Conservation (phyloP, 2,888 invertebrate species). For the Campaea margaritaria region DNA sequence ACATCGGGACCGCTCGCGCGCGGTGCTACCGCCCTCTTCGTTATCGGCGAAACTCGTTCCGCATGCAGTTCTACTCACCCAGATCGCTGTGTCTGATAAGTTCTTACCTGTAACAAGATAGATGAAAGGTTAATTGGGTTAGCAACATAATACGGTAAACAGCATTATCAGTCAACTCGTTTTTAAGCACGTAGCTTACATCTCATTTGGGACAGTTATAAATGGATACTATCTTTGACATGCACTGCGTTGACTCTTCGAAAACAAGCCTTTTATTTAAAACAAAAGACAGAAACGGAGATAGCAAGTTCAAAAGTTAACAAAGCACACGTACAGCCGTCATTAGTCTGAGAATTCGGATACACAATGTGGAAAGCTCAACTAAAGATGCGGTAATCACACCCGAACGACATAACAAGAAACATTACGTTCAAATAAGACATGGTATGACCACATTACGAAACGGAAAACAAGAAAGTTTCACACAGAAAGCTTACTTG, state of each 20-base stretch:
- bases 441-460: slow-evolving; percentile 67
- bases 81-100: slow-evolving; percentile 45
- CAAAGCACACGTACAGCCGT: slow-evolving; percentile 56
- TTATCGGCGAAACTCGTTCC: slow-evolving; percentile 46
- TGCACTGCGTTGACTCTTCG: background rate
- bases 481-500: slow-evolving; percentile 61
- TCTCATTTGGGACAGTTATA: background rate
- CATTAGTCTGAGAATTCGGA: slow-evolving; percentile 43
- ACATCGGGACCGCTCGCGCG: slow-evolving; percentile 58
- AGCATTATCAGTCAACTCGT: slow-evolving; percentile 11
- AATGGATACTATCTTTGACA: background rate
- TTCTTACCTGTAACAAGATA: slow-evolving; percentile 76
- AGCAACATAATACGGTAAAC: background rate
- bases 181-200: background rate
- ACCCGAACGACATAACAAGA: slow-evolving; percentile 68
- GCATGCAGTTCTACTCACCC: slow-evolving; percentile 57
- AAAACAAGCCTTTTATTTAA: slow-evolving; percentile 14
- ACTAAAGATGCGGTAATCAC: slow-evolving; percentile 68
- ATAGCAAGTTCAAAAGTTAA: slow-evolving; percentile 62
- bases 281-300: slow-evolving; percentile 16
- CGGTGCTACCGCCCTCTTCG: slow-evolving; percentile 48
- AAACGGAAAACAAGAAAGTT: slow-evolving; percentile 79
- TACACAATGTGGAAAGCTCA: slow-evolving; percentile 56
- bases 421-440: slow-evolving; percentile 67
- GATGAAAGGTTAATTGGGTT: slow-evolving; percentile 45